Evolutionary conservation across 2,113 vertebrate species (phyloP).

Genomic region (Syngnathus floridae): DNA sequence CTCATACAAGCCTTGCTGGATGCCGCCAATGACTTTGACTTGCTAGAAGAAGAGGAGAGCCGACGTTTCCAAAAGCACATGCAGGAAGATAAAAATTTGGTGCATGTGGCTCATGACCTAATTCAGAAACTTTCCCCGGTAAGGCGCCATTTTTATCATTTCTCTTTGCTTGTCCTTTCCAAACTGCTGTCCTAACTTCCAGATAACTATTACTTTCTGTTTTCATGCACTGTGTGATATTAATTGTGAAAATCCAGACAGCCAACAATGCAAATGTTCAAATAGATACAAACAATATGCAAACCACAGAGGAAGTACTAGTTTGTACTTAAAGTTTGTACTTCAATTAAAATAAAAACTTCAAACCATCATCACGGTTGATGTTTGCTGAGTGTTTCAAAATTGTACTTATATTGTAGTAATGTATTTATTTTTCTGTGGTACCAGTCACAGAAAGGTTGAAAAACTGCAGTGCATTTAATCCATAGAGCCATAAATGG

Average conservation of each 20-base stretch:
- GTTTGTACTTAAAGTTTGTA: too few species aligned
- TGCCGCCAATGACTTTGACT: conserved; percentile 90
- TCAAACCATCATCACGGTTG: too few species aligned
- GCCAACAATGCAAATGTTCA: not conserved
- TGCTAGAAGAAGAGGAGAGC: conserved; percentile 91
- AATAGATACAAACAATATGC: too few species aligned
- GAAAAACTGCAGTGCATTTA: too few species aligned
- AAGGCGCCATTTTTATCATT: conserved; percentile 53
- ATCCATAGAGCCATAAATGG: not conserved
- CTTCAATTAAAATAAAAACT: too few species aligned
- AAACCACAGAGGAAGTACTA: too few species aligned
- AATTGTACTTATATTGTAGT: too few species aligned
- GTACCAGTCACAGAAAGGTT: too few species aligned
- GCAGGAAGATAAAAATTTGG: conserved; percentile 89
- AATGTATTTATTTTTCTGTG: too few species aligned
- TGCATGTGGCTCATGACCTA: conserved; percentile 93
- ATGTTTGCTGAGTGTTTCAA: too few species aligned
- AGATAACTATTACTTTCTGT: not conserved
- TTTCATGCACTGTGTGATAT: not conserved
- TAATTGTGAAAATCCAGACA: not conserved
- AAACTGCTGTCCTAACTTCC: not conserved
- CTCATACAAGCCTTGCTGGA: conserved; percentile 91
- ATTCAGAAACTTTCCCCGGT: conserved; percentile 96
- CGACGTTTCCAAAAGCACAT: conserved; percentile 87
- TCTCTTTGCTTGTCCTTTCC: conserved; percentile 7